These are phyloP conservation scores for Percopsis transmontana DNA, from an alignment of 2,113 vertebrate genomes.

Conservation along the genomic window DNA sequence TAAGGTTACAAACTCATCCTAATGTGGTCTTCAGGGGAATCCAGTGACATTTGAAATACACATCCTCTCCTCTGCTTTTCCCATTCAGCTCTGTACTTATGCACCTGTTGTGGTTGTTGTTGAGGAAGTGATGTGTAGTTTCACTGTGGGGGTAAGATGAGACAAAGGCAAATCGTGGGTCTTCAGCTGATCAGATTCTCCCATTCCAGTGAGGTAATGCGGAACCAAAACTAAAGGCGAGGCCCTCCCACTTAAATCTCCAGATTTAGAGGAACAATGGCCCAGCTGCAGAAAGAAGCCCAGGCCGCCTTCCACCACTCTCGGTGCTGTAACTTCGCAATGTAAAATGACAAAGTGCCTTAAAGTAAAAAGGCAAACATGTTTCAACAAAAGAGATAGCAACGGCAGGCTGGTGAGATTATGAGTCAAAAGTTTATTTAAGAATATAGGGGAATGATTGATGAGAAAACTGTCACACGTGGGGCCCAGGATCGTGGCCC, in stretches of 20 bases:
- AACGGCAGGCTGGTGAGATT: conserved; percentile 30
- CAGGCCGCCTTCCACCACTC: conserved; percentile 29
- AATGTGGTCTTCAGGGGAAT: background rate
- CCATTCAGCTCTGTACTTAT: background rate
- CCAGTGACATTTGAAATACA: conserved; percentile 25
- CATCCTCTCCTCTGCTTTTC: background rate
- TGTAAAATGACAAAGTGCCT: conserved; percentile 48
- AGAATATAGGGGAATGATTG: conserved; percentile 64
- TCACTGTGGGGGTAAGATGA: background rate
- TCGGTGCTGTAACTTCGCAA: conserved; percentile 35
- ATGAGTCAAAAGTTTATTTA: conserved; percentile 65
- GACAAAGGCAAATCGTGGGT: background rate
- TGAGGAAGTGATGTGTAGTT: conserved; percentile 1
- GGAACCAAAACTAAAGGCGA: conserved; percentile 59
- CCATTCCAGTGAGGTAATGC: conserved; percentile 28
- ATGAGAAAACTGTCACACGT: conserved; percentile 65
- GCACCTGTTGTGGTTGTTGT: background rate
- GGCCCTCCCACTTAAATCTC: conserved; percentile 46
- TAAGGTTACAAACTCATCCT: conserved; percentile 24
- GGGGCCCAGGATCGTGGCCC: conserved; percentile 55
- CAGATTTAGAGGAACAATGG: conserved; percentile 55
- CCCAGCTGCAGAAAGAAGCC: conserved; percentile 59
- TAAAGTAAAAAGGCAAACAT: conserved; percentile 62
- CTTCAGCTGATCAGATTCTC: conserved; percentile 8
- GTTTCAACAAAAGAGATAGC: conserved; percentile 58